Conservation (phyloP, 2,797 vertebrate genomes). For the Propithecus deckenii region DNA sequence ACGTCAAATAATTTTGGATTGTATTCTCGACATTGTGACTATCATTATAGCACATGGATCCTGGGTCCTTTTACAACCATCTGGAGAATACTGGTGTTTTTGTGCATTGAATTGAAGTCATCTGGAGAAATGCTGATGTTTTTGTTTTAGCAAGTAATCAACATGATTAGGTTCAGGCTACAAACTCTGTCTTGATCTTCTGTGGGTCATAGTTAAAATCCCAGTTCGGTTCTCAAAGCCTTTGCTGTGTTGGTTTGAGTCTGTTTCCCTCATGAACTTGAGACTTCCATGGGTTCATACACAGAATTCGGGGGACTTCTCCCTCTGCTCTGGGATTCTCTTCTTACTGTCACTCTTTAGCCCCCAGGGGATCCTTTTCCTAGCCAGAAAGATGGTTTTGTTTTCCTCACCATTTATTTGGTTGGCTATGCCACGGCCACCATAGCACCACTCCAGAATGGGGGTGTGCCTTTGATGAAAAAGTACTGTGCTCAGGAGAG, state of each 20-base stretch:
- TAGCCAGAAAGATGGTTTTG: background rate
- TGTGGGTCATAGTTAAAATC: background rate
- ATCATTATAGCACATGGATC: background rate
- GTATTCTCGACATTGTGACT: background rate
- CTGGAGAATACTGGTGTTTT: background rate
- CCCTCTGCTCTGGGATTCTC: background rate
- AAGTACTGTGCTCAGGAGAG: background rate
- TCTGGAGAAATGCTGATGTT: background rate
- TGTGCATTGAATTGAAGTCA: background rate
- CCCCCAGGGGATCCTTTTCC: background rate
- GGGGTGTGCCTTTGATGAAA: background rate
- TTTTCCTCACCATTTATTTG: background rate
- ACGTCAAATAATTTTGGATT: background rate
- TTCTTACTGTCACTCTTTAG: background rate
- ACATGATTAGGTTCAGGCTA: background rate
- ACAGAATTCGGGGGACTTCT: background rate
- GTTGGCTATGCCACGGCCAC: background rate
- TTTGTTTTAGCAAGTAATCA: background rate
- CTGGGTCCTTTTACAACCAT: background rate
- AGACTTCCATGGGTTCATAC: background rate
- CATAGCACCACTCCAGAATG: too few relatives aligned
- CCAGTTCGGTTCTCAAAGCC: background rate
- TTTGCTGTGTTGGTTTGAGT: background rate
- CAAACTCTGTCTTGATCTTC: background rate
- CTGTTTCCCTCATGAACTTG: background rate